Conservation (phyloP, 2,888 invertebrate genomes). For the Scaptomyza tumidula region DNA sequence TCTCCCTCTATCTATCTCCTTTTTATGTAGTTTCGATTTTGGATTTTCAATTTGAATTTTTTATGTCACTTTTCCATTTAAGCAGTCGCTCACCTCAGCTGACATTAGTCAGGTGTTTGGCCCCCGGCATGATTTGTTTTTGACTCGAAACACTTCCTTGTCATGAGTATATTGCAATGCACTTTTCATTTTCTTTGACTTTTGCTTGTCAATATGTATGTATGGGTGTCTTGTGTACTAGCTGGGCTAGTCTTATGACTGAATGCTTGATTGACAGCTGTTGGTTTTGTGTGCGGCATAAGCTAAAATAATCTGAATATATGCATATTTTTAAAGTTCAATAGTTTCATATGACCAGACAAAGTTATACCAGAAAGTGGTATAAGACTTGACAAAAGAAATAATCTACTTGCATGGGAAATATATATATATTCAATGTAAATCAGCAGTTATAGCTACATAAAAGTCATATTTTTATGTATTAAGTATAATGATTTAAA, state of each 20-base stretch:
- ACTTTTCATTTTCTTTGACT: constrained; percentile 63
- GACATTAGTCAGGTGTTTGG: constrained; percentile 57
- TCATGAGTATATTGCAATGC: constrained; percentile 37
- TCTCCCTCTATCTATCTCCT: neutral
- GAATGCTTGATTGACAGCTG: constrained; percentile 47
- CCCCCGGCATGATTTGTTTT: constrained; percentile 21
- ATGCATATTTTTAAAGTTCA: neutral
- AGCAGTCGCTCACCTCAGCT: constrained; percentile 39
- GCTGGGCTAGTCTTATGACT: constrained; percentile 7
- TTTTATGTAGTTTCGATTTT: constrained; percentile 41
- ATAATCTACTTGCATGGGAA: too few relatives aligned
- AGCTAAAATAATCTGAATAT: constrained; percentile 34
- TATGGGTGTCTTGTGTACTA: constrained; percentile 40
- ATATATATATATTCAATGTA: too few relatives aligned
- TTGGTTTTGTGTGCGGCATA: constrained; percentile 2
- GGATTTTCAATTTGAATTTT: constrained; percentile 40
- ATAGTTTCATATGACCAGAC: neutral
- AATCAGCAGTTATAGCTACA: too few relatives aligned
- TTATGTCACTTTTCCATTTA: constrained; percentile 43
- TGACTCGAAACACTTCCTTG: constrained; percentile 34
- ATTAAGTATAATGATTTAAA: too few relatives aligned
- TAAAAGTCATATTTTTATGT: too few relatives aligned
- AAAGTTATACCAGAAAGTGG: neutral
- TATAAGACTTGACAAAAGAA: neutral
- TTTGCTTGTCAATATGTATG: constrained; percentile 28